These are phyloP conservation scores for Xylophagus ater DNA, from an alignment of 2,888 invertebrate species.

Conservation along the genomic window DNA sequence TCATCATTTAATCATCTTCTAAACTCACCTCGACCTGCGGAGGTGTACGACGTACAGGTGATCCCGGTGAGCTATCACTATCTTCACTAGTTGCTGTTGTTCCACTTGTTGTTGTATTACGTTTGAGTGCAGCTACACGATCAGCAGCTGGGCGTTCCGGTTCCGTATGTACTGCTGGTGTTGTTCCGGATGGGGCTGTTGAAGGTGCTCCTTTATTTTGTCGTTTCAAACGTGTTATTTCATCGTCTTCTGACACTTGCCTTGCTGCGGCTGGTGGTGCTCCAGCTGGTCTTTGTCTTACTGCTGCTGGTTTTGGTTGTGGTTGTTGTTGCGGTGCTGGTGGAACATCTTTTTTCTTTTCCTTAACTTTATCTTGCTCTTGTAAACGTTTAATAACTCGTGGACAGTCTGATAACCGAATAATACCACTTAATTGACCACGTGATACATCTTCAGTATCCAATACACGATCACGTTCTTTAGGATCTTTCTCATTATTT, in stretches of 20 bases:
- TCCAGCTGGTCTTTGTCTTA: slow-evolving; percentile 39
- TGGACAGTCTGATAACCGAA: slow-evolving; percentile 74
- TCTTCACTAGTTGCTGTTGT: slow-evolving; percentile 42
- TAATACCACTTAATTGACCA: slow-evolving; percentile 80
- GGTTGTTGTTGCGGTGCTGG: slow-evolving; percentile 45
- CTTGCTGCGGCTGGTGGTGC: slow-evolving; percentile 52
- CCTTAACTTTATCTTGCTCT: slow-evolving; percentile 64
- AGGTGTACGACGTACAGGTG: slow-evolving; percentile 55
- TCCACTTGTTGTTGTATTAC: slow-evolving; percentile 5
- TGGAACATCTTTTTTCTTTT: slow-evolving; percentile 61
- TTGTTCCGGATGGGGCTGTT: slow-evolving; percentile 36
- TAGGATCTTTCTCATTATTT: slow-evolving; percentile 45
- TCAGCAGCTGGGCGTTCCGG: slow-evolving; percentile 45
- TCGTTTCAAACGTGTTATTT: slow-evolving; percentile 75
- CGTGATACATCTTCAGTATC: slow-evolving; percentile 84
- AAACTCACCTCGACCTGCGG: slow-evolving; percentile 68
- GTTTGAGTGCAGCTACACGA: slow-evolving; percentile 41
- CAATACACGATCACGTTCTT: slow-evolving; percentile 60
- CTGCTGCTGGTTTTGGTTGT: slow-evolving; percentile 45
- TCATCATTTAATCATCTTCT: slow-evolving; percentile 21
- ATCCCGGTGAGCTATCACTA: slow-evolving; percentile 46
- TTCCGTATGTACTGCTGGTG: slow-evolving; percentile 36
- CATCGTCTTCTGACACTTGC: slow-evolving; percentile 82
- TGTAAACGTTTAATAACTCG: slow-evolving; percentile 80
- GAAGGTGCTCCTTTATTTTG: slow-evolving; percentile 67